These are phyloP conservation scores for Apotomis capreana DNA, from an alignment of 2,888 invertebrate species.

Conservation along the genomic window DNA sequence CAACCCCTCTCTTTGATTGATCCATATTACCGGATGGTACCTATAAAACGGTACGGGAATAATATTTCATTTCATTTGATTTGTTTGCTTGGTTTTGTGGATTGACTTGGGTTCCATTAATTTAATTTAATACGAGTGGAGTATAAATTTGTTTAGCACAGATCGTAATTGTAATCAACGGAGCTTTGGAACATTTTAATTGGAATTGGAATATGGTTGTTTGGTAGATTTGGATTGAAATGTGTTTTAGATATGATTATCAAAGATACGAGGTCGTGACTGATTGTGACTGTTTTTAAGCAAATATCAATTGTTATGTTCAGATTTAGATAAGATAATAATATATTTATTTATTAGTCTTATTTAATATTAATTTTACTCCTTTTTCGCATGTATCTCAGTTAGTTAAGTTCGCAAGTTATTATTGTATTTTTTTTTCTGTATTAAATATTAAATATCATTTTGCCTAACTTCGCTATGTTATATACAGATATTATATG, in stretches of 20 bases:
- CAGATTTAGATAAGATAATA: too few species aligned
- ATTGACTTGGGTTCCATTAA: conserved; percentile 4
- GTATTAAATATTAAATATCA: too few species aligned
- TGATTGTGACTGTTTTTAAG: too few species aligned
- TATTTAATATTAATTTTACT: too few species aligned
- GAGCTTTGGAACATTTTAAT: not conserved
- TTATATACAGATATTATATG: too few species aligned
- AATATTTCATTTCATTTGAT: conserved; percentile 16
- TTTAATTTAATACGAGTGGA: conserved; percentile 3
- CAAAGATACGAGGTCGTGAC: too few species aligned
- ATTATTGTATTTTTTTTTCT: too few species aligned
- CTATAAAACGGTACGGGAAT: not conserved
- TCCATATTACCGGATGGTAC: not conserved
- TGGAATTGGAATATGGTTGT: conserved; percentile 1
- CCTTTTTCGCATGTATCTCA: too few species aligned
- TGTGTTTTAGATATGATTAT: not conserved
- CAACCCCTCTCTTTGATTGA: conserved; percentile 6
- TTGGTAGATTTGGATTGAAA: not conserved
- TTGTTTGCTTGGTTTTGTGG: conserved; percentile 1
- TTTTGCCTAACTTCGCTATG: too few species aligned
- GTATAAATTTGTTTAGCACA: conserved; percentile 7
- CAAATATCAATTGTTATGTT: too few species aligned
- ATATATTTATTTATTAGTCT: too few species aligned
- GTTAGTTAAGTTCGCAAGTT: too few species aligned
- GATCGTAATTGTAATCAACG: conserved; percentile 12